Conservation (phyloP, 2,113 vertebrate species). For the Dasyprocta punctata region DNA sequence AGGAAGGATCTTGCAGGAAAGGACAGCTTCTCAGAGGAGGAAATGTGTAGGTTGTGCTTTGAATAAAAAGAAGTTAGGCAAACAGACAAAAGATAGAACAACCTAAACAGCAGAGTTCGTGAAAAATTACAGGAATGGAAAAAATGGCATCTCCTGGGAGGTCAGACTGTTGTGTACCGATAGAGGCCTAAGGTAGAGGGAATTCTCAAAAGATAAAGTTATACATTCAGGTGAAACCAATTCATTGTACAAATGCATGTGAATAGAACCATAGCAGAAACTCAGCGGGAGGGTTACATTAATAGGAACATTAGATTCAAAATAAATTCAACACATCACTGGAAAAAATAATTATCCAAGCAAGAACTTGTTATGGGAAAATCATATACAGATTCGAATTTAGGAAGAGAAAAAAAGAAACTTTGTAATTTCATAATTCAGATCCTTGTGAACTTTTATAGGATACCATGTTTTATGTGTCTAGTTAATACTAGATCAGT, state of each 20-base stretch:
- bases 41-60: slow-evolving; percentile 16
- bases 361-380: not conserved
- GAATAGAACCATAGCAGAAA: not conserved
- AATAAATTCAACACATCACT: not conserved
- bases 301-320: not conserved
- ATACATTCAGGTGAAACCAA: not conserved
- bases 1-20: not conserved
- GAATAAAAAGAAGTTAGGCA: not conserved
- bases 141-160: not conserved
- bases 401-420: not conserved
- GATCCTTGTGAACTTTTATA: not conserved
- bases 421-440: not conserved
- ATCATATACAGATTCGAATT: not conserved
- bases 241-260: not conserved
- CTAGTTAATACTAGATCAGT: not conserved
- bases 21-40: not conserved
- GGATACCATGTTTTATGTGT: not conserved
- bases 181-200: not conserved
- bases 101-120: not conserved
- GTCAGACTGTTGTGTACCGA: not conserved
- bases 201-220: not conserved
- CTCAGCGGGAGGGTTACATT: not conserved
- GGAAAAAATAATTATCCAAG: not conserved
- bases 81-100: not conserved
- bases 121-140: not conserved